Evolutionary conservation across 64 coral and sea anemone genomes (phyloP), one percentile per base, ranked within the genome.

Genomic region (Dendronephthya gigantea): DNA sequence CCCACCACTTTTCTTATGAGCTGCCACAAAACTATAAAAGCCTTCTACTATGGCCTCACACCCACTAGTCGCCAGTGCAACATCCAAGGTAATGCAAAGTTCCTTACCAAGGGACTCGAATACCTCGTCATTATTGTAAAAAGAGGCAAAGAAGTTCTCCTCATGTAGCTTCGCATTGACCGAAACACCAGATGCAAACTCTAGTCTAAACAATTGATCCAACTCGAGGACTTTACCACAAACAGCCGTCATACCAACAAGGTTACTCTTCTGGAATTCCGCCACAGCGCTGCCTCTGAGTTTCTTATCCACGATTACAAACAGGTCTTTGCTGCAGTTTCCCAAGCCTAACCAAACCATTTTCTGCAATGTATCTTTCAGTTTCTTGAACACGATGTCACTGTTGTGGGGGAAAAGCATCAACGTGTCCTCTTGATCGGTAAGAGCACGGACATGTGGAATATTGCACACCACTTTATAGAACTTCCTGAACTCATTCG

Each of bases 1-100:
- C 9, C 72, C 72, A 35, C 72, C 72, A 9, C 72, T 79, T 79
- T 74, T 79, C 28, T 79, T 79, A 8, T 79, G 72, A 28, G 72
- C 72, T 79, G 72, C 72, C 2, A 79, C 72, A 9, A 36, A 4
- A 79, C 72, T 79, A 19, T 79, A 79, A 33, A 79, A 79, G 9
- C 72, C 72, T 29, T 79, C 72, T 19, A 79, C 72, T 10, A 79
- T 79, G 11, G 72, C 72, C 28, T 79, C 72, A 39, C 72, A 79
- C 34, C 72, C 72, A 79, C 72, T 19, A 79, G 27, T 28, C 16
- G 72, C 72, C 36, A 79, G 36, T 33, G 72, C 72, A 34, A 79
- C 72, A 33, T 79, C n/a, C 32, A 79, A 15, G n/a, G 33, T 29
- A 12, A 74, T 74, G 31, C 68, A 74, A 17, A 74, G 22, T 79